These are phyloP conservation scores for Fistularia tabacaria DNA, from an alignment of 2,797 vertebrate species.

Conservation along the genomic window DNA sequence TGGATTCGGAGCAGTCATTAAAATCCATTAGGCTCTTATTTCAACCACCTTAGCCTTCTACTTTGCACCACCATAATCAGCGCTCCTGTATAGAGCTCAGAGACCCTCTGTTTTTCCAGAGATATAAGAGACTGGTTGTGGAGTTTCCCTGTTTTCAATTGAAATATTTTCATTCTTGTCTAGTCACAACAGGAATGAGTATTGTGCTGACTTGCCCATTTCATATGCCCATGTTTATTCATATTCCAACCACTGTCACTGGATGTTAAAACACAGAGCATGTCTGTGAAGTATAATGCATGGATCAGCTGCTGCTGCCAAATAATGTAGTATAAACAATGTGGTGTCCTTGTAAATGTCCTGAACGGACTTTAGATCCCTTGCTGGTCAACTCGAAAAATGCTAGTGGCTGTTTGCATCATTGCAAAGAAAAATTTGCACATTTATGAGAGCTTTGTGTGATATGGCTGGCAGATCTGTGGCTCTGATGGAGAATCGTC, in stretches of 20 bases:
- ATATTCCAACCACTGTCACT: conserved; percentile 30
- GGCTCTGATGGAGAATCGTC: no score
- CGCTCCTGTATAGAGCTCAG: conserved; percentile 37
- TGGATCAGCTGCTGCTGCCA: no score
- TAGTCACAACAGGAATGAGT: conserved; percentile 50
- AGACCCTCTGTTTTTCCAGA: conserved; percentile 47
- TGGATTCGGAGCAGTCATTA: conserved; percentile 48
- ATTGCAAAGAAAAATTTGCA: no score
- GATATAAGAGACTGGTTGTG: conserved; percentile 33
- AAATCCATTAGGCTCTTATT: conserved; percentile 58
- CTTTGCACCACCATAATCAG: conserved; percentile 48
- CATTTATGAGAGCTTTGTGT: no score
- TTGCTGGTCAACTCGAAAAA: no score
- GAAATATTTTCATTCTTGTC: conserved; percentile 39
- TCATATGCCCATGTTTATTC: conserved; percentile 26
- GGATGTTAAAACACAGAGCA: conserved; percentile 4
- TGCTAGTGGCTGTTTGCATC: no score
- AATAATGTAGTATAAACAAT: no score
- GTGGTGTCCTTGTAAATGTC: no score
- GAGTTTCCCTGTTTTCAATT: conserved; percentile 49
- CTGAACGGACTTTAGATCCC: no score
- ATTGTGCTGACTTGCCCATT: conserved; percentile 51
- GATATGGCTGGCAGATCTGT: no score
- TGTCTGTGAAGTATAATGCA: no score
- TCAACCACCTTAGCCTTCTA: conserved; percentile 55